These are phyloP conservation scores for Phyllotis vaccarum DNA, from an alignment of 2,797 vertebrate genomes.

Conservation along the genomic window DNA sequence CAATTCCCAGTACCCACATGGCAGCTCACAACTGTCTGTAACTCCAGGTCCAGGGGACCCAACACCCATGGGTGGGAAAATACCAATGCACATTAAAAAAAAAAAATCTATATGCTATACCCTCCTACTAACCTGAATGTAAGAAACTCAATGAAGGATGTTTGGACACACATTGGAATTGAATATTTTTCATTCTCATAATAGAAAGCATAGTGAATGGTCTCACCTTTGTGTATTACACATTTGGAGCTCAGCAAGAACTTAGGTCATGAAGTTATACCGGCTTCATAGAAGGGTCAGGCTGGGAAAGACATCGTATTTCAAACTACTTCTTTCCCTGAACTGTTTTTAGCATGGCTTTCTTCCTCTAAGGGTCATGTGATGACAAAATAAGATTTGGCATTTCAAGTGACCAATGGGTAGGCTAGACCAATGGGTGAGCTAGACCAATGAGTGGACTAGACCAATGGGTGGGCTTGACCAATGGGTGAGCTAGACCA, in stretches of 20 bases:
- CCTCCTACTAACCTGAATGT: background rate
- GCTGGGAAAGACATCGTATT: conserved; percentile 4
- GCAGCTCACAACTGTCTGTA: too few relatives aligned
- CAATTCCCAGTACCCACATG: too few relatives aligned
- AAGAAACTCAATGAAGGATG: background rate
- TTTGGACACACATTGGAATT: background rate
- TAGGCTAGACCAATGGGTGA: too few relatives aligned
- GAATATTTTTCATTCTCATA: background rate
- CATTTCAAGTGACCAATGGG: conserved; percentile 23
- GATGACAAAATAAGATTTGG: background rate
- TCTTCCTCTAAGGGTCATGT: background rate
- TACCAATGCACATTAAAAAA: too few relatives aligned
- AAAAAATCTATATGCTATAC: background rate
- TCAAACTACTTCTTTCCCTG: background rate
- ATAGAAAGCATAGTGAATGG: background rate
- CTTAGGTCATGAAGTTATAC: conserved; percentile 18
- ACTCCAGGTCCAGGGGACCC: too few relatives aligned
- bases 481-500: too few relatives aligned
- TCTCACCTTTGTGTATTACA: background rate
- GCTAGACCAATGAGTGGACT: background rate
- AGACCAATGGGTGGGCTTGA: too few relatives aligned
- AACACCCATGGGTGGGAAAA: too few relatives aligned
- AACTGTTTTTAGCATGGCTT: conserved; percentile 59
- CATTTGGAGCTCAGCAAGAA: conserved; percentile 11
- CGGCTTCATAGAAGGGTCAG: conserved; percentile 3